Evolutionary conservation across 1,140 invertebrate genomes (phyloP).

Genomic region (Argopecten irradians): DNA sequence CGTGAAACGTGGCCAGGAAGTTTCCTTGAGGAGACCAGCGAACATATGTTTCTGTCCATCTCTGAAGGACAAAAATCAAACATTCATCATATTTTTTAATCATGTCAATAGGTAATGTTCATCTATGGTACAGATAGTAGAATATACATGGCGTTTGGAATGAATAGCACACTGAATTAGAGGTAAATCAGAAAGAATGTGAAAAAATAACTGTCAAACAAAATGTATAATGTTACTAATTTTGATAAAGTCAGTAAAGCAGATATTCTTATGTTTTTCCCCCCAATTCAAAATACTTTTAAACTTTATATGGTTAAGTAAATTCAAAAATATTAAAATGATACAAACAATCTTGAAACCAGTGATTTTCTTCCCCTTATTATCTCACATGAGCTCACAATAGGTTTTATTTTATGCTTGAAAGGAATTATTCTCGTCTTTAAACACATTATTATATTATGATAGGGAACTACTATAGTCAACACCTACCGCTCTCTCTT

Average conservation of each 20-base stretch:
- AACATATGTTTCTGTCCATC: conserved; percentile 96
- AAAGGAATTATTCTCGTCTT: neutral
- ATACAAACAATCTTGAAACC: too few species aligned
- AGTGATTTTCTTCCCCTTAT: too few species aligned
- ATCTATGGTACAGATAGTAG: neutral
- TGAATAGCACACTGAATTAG: neutral
- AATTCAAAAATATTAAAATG: too few species aligned
- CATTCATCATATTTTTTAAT: neutral
- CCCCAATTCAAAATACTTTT: too few species aligned
- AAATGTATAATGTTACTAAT: too few species aligned
- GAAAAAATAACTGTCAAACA: too few species aligned
- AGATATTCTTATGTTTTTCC: too few species aligned
- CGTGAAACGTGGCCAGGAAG: conserved; percentile 96
- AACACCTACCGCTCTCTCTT: conserved; percentile 87
- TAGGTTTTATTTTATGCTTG: neutral
- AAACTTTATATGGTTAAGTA: too few species aligned
- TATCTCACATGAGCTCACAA: too few species aligned
- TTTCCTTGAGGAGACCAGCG: conserved; percentile 98
- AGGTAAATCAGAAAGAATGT: neutral
- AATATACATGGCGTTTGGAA: too few species aligned
- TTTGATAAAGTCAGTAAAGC: too few species aligned
- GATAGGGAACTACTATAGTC: neutral
- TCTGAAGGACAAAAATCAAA: conserved; percentile 78
- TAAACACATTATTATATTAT: neutral
- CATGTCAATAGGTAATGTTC: neutral